Conservation (phyloP, 1,140 invertebrate species). For the Pinna nobilis region DNA sequence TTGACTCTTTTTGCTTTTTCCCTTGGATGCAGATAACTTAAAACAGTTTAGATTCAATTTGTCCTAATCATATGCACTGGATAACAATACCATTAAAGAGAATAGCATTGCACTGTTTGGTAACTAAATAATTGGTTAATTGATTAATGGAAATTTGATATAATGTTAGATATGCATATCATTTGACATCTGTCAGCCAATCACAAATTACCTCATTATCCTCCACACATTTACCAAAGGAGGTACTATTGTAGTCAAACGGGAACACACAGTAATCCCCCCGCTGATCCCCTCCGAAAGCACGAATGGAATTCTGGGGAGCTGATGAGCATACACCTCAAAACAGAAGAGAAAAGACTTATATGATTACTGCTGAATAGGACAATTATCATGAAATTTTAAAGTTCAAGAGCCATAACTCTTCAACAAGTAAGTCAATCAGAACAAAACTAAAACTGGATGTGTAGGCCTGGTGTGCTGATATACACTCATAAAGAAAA, state of each 20-base stretch:
- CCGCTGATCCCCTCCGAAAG: conserved; percentile 49
- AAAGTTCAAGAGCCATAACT: conserved; percentile 45
- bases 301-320: conserved; percentile 35
- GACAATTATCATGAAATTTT: conserved; percentile 16
- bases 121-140: no score
- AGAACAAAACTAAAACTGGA: background rate
- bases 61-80: no score
- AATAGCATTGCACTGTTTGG: no score
- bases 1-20: no score
- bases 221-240: conserved; percentile 52
- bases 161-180: background rate
- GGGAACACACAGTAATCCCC: conserved; percentile 52
- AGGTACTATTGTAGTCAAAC: conserved; percentile 39
- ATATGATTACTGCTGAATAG: no score
- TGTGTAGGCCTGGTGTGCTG: background rate
- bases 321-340: conserved; percentile 46
- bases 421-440: conserved; percentile 8
- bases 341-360: background rate
- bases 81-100: no score
- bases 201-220: conserved; percentile 47
- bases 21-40: no score
- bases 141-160: no score
- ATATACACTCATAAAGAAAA: background rate
- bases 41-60: no score
- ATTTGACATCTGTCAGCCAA: background rate